Evolutionary conservation across 1,140 invertebrate species (phyloP).

Genomic region (Temnothorax longispinosus): DNA sequence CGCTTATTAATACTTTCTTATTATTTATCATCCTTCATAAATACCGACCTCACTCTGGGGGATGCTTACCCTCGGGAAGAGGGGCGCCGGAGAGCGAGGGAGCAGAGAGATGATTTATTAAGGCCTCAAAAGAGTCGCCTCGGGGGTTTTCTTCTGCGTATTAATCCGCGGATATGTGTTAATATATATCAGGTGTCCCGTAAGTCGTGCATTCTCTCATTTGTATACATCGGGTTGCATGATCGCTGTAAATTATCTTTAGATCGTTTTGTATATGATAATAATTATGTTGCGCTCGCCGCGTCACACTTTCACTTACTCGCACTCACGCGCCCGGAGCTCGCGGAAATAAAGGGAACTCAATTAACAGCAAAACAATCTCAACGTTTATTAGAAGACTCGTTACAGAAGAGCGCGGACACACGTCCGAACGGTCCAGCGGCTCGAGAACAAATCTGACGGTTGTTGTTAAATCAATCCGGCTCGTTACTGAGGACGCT

Average conservation of each 20-base stretch:
- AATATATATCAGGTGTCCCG: constrained; percentile 1
- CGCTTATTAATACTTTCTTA: constrained; percentile 74
- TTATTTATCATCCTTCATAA: constrained; percentile 71
- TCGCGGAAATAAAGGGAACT: too few relatives aligned
- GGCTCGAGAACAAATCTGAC: too few relatives aligned
- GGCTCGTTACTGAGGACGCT: too few relatives aligned
- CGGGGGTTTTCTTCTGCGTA: constrained; percentile 54
- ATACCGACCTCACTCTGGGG: constrained; percentile 24
- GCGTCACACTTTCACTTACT: too few relatives aligned
- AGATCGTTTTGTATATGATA: neutral
- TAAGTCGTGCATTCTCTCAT: neutral
- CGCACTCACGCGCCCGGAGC: too few relatives aligned
- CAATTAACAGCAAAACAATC: too few relatives aligned
- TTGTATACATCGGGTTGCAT: neutral
- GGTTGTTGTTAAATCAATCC: too few relatives aligned
- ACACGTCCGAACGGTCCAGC: too few relatives aligned
- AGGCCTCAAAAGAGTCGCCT: constrained; percentile 54
- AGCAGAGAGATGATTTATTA: constrained; percentile 49
- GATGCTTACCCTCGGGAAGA: neutral
- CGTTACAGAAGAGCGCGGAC: too few relatives aligned
- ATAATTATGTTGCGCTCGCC: neutral
- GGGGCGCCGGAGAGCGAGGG: neutral
- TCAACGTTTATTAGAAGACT: too few relatives aligned
- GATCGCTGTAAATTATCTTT: neutral
- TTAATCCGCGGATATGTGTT: constrained; percentile 49